Evolutionary conservation across 2,888 invertebrate genomes (phyloP).

Genomic region (Lasioglossum figueresi): DNA sequence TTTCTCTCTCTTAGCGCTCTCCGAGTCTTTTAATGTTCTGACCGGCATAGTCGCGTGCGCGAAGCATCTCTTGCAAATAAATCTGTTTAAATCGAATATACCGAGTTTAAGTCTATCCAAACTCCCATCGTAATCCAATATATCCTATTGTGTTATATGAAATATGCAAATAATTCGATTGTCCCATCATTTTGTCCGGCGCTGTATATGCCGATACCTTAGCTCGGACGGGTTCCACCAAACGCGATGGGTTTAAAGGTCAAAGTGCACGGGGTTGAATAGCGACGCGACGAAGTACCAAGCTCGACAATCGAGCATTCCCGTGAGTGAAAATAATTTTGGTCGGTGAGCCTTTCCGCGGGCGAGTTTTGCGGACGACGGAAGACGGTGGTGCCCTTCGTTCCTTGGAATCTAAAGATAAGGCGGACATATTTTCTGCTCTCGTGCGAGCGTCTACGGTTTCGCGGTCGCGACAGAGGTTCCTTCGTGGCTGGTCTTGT

Average conservation of each 20-base stretch:
- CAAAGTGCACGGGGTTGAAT: not conserved
- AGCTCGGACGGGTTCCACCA: not conserved
- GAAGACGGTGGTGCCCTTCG: not conserved
- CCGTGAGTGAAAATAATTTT: constrained; percentile 32
- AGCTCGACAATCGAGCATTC: constrained; percentile 10
- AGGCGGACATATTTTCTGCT: constrained; percentile 31
- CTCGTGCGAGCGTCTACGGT: constrained; percentile 21
- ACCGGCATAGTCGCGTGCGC: too few species aligned
- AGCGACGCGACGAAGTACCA: not conserved
- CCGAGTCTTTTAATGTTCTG: too few species aligned
- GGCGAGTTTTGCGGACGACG: constrained; percentile 26
- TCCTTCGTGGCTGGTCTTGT: constrained; percentile 35
- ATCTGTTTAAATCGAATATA: too few species aligned
- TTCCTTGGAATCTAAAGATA: constrained; percentile 37
- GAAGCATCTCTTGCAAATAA: too few species aligned
- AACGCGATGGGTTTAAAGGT: not conserved
- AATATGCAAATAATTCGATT: too few species aligned
- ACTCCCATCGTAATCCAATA: too few species aligned
- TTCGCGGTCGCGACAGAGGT: constrained; percentile 38
- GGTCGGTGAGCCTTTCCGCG: not conserved
- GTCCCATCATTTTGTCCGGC: too few species aligned
- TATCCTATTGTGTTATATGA: too few species aligned
- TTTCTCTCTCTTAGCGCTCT: too few species aligned
- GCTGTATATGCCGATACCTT: too few species aligned
- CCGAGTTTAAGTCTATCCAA: too few species aligned